Evolutionary conservation across 2,797 vertebrate genomes (phyloP).

Genomic region (Meda fulgida): DNA sequence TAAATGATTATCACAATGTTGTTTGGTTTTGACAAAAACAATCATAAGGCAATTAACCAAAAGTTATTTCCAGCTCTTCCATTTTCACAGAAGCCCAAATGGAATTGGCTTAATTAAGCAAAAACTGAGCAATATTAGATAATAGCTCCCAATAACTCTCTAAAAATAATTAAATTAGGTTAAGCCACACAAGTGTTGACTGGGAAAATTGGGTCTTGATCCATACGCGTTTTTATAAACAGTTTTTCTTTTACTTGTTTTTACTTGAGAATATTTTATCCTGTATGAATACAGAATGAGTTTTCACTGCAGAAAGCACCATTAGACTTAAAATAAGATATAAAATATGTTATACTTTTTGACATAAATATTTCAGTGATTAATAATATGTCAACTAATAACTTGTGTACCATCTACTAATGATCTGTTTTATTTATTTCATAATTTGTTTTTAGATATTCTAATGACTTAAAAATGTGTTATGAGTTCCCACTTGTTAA

Average conservation of each 20-base stretch:
- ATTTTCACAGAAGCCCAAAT: constrained; percentile 43
- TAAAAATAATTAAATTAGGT: constrained; percentile 38
- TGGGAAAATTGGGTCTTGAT: constrained; percentile 24
- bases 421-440: no score
- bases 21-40: constrained; percentile 29
- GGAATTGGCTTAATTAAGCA: constrained; percentile 38
- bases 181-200: constrained; percentile 25
- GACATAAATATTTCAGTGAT: background rate
- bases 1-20: constrained; percentile 16
- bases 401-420: no score
- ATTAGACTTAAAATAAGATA: background rate
- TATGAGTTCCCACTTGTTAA: no score
- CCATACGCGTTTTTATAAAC: constrained; percentile 6
- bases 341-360: background rate
- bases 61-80: constrained; percentile 18
- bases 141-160: constrained; percentile 27
- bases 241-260: background rate
- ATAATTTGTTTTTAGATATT: no score
- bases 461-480: no score
- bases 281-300: background rate
- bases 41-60: constrained; percentile 15
- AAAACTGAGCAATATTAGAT: constrained; percentile 34
- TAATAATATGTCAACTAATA: background rate
- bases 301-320: background rate
- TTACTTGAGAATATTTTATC: background rate